A percentile compares a stretch with the other conserved stretches of the same genome.
These are phyloP conservation scores for Lipophrys pholis DNA, from an alignment of 2,113 vertebrate genomes.

Conservation along the genomic window DNA sequence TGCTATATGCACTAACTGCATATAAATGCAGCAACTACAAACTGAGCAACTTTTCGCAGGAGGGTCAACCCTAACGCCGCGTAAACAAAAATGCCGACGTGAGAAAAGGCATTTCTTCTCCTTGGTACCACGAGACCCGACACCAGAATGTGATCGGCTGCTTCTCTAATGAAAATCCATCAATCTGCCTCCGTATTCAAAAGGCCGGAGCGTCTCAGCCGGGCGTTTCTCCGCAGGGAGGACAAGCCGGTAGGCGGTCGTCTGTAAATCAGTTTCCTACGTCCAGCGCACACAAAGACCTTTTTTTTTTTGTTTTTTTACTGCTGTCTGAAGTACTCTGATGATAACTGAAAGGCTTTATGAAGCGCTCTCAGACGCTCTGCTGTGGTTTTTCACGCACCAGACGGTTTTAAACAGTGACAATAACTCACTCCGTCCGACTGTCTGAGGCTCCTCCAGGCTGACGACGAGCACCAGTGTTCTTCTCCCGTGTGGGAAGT, in stretches of 20 bases:
- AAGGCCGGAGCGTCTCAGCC: neutral
- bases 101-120: neutral
- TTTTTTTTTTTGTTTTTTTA: no score
- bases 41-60: no score
- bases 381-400: no score
- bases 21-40: no score
- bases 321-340: slow-evolving; percentile 12
- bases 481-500: neutral
- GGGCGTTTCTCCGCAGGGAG: slow-evolving; percentile 30
- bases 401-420: neutral
- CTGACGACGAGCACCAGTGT: slow-evolving; percentile 3
- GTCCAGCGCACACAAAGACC: no score
- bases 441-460: neutral
- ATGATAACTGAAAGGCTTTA: slow-evolving; percentile 1
- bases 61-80: no score
- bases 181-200: slow-evolving; percentile 36
- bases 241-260: slow-evolving; percentile 31
- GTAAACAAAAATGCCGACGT: no score
- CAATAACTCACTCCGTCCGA: no score
- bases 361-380: neutral
- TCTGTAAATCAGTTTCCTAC: slow-evolving; percentile 52
- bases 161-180: slow-evolving; percentile 26
- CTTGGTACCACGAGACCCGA: slow-evolving; percentile 8
- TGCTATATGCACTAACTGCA: no score
- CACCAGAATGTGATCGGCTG: slow-evolving; percentile 31